phyloP scores from a whole-genome alignment of 2,797 vertebrate genomes.

The Hoplostethus mediterraneus region DNA sequence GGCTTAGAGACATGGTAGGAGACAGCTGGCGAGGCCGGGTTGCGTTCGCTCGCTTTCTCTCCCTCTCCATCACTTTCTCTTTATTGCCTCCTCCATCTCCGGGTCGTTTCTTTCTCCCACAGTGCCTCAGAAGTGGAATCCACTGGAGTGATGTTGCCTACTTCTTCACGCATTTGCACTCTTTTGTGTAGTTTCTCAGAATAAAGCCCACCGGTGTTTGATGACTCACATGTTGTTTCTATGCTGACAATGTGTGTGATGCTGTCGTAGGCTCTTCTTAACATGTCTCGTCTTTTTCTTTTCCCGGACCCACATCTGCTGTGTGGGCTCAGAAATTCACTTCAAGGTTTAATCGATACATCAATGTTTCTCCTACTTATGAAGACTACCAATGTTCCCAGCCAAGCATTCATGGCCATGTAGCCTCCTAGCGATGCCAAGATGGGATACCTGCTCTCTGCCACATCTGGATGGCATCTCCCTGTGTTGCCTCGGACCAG shows the following conservation, averaged over 20 bases:
- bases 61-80: background rate
- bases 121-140: background rate
- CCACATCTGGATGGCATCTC: background rate
- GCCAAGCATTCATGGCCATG: background rate
- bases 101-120: background rate
- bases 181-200: conserved; percentile 3
- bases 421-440: background rate
- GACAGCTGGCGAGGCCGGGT: conserved; percentile 29
- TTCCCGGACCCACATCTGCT: background rate
- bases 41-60: conserved; percentile 12
- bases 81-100: background rate
- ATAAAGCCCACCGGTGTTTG: conserved; percentile 3
- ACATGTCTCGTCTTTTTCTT: conserved; percentile 16
- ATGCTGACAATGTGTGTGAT: background rate
- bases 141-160: background rate
- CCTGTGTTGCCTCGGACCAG: no score
- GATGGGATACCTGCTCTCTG: background rate
- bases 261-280: conserved; percentile 2
- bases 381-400: background rate
- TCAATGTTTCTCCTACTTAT: no score
- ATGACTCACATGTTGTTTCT: conserved; percentile 28
- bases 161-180: background rate
- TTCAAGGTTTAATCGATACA: no score
- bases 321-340: no score
- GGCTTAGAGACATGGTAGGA: conserved; percentile 29